A percentile compares a stretch with the other conserved stretches of the same genome.
phyloP scores from a whole-genome alignment of 2,113 vertebrate genomes.

The Boleophthalmus pectinirostris region DNA sequence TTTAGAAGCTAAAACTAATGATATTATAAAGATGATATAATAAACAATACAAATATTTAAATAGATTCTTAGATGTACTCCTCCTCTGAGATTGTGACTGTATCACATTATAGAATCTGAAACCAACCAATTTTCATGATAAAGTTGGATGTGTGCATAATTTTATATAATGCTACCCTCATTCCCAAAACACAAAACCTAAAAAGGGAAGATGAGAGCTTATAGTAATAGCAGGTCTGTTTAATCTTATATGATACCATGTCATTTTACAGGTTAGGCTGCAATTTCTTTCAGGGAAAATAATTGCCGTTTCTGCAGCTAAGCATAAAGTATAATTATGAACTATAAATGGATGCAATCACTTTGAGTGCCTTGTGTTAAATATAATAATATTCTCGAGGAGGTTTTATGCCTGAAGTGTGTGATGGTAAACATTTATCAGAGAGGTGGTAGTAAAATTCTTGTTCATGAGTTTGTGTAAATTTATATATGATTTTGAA shows the following conservation, averaged over 20 bases:
- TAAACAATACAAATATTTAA: no score
- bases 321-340: constrained; percentile 25
- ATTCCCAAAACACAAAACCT: constrained; percentile 26
- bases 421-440: constrained; percentile 29
- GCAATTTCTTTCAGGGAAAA: constrained; percentile 2
- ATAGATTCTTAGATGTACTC: no score
- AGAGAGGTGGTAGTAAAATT: background rate
- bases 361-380: constrained; percentile 23
- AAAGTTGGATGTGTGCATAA: background rate
- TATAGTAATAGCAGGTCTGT: constrained; percentile 27
- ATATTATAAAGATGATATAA: no score
- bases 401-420: constrained; percentile 31
- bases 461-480: no score
- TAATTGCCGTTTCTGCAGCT: constrained; percentile 7
- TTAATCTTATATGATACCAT: constrained; percentile 3
- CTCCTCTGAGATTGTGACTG: background rate
- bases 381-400: constrained; percentile 27
- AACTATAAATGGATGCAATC: constrained; percentile 11
- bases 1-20: no score
- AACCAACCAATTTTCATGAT: background rate
- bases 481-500: background rate
- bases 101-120: background rate
- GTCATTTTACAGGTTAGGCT: constrained; percentile 19
- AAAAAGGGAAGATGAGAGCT: constrained; percentile 31
- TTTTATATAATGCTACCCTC: constrained; percentile 9